These are phyloP conservation scores for Melanogrammus aeglefinus DNA, from an alignment of 2,797 vertebrate genomes.

Conservation along the genomic window DNA sequence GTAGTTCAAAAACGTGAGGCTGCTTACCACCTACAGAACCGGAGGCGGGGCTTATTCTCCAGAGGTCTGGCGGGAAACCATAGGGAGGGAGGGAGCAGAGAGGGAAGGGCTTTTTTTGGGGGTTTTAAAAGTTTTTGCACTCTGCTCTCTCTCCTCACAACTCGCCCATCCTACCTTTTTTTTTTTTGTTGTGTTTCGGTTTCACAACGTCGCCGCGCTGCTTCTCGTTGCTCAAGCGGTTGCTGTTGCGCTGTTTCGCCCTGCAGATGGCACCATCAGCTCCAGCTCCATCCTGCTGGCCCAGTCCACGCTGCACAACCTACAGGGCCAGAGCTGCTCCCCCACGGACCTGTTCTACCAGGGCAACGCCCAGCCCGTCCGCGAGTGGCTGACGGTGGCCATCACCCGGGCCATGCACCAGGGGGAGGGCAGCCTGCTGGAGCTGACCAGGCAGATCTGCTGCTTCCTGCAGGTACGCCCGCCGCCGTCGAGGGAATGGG, in stretches of 20 bases:
- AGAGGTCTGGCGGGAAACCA: too few relatives aligned
- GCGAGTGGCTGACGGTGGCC: constrained; percentile 94
- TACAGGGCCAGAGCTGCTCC: constrained; percentile 91
- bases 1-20: too few relatives aligned
- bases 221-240: constrained; percentile 4
- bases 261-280: constrained; percentile 92
- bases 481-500: too few relatives aligned
- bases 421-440: constrained; percentile 92
- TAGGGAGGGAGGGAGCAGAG: too few relatives aligned
- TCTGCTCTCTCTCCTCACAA: too few relatives aligned
- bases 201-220: not conserved
- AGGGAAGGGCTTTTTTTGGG: too few relatives aligned
- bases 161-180: too few relatives aligned
- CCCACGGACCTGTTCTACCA: constrained; percentile 97
- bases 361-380: constrained; percentile 85
- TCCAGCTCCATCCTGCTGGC: constrained; percentile 90
- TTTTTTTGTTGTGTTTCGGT: constrained; percentile 19
- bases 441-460: constrained; percentile 95
- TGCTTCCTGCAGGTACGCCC: constrained; percentile 88
- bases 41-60: too few relatives aligned
- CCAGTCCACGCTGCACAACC: constrained; percentile 91
- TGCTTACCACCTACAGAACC: too few relatives aligned
- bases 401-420: constrained; percentile 94
- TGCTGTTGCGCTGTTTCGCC: constrained; percentile 17
- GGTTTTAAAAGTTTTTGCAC: too few relatives aligned